Conservation (phyloP, 2,888 invertebrate genomes). For the Caenorhabditis sp. region DNA sequence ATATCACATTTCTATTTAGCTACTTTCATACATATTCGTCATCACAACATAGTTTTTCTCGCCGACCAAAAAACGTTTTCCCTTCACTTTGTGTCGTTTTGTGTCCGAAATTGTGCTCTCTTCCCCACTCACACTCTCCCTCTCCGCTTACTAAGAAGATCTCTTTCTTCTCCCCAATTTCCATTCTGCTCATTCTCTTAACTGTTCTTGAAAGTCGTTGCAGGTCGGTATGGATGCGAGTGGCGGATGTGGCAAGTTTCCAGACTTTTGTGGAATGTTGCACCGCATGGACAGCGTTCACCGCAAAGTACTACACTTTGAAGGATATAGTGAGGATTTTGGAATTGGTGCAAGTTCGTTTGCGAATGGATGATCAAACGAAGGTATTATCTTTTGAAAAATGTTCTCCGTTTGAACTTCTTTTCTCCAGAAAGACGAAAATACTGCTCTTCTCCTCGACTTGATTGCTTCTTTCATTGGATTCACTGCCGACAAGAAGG, state of each 20-base stretch:
- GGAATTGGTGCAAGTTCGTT: constrained; percentile 37
- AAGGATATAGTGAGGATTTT: constrained; percentile 38
- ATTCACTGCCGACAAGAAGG: neutral
- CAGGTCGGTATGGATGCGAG: constrained; percentile 54
- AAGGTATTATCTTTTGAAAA: too few species aligned
- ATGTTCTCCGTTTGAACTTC: neutral
- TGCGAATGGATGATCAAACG: constrained; percentile 42
- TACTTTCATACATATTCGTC: constrained; percentile 21
- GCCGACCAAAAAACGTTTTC: neutral
- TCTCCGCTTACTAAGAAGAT: neutral
- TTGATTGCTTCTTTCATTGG: constrained; percentile 47
- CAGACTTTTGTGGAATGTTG: constrained; percentile 40
- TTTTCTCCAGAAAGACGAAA: constrained; percentile 10
- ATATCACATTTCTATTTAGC: neutral
- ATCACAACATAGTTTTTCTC: constrained; percentile 6
- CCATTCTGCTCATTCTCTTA: constrained; percentile 2
- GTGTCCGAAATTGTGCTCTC: constrained; percentile 40
- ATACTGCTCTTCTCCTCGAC: constrained; percentile 19
- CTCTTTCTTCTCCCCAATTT: neutral
- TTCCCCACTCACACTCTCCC: neutral
- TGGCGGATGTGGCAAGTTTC: constrained; percentile 51
- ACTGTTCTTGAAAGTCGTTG: constrained; percentile 24
- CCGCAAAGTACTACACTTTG: constrained; percentile 23
- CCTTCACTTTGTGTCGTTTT: constrained; percentile 35
- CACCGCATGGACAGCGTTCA: constrained; percentile 40